Evolutionary conservation across 2,113 vertebrate species (phyloP).

Genomic region (Zosterops hypoxanthus): DNA sequence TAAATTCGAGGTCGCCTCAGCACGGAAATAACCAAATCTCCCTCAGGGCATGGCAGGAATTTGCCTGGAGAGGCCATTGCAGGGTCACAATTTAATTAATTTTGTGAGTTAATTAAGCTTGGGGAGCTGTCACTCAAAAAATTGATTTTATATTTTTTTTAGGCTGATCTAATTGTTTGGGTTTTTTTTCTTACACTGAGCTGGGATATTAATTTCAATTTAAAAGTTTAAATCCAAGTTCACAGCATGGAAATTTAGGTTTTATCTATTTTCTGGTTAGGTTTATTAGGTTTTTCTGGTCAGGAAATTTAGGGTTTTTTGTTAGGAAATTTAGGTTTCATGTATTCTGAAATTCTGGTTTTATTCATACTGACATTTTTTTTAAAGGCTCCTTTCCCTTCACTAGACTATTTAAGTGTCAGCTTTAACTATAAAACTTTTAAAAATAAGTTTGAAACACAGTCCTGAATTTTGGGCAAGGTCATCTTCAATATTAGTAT

Average conservation of each 20-base stretch:
- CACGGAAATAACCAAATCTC: neutral
- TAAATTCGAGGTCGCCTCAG: neutral
- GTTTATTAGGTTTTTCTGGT: too few relatives aligned
- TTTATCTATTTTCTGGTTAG: too few relatives aligned
- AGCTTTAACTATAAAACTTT: neutral
- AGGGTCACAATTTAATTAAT: neutral
- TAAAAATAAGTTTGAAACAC: too few relatives aligned
- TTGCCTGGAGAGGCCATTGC: neutral
- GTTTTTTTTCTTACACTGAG: neutral
- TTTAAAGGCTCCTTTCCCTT: too few relatives aligned
- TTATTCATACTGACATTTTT: too few relatives aligned
- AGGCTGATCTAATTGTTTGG: neutral
- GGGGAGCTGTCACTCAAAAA: neutral
- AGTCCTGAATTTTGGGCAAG: neutral
- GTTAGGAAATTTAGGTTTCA: too few relatives aligned
- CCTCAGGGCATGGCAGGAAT: neutral
- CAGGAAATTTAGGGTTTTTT: too few relatives aligned
- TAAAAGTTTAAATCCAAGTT: neutral
- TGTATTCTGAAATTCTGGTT: neutral
- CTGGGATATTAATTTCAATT: neutral
- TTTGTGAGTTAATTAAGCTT: neutral
- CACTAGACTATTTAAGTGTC: too few relatives aligned
- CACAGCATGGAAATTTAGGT: rapidly evolving
- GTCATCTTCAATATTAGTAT: neutral
- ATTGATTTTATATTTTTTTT: neutral